A percentile compares a stretch with the other conserved stretches of the same genome.
Evolutionary conservation across 2,797 vertebrate species (phyloP).

Genomic region (Mycteria americana): DNA sequence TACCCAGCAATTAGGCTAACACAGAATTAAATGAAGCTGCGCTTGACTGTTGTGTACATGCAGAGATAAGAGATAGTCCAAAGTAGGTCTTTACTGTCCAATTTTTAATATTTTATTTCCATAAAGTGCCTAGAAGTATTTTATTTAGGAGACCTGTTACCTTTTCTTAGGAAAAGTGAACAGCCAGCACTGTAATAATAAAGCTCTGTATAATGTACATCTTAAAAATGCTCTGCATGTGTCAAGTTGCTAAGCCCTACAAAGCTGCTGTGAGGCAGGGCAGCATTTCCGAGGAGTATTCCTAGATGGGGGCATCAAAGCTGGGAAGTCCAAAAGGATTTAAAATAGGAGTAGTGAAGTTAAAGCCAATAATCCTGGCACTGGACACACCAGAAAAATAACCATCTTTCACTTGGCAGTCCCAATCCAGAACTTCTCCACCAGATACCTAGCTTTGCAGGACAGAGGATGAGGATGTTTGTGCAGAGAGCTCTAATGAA

Average conservation of each 20-base stretch:
- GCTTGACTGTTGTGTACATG: background rate
- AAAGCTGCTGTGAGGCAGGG: background rate
- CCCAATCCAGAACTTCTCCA: background rate
- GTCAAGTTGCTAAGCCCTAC: background rate
- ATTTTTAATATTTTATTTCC: slow-evolving; percentile 33
- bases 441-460: background rate
- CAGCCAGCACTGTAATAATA: background rate
- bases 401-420: background rate
- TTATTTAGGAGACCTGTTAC: background rate
- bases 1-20: slow-evolving; percentile 36
- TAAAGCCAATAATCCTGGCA: background rate
- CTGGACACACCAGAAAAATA: background rate
- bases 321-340: background rate
- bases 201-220: background rate
- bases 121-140: background rate
- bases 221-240: background rate
- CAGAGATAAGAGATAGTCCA: background rate
- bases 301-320: background rate
- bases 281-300: background rate
- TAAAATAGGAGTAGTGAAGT: background rate
- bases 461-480: background rate
- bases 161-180: background rate
- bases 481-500: background rate
- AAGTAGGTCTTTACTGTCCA: background rate
- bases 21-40: background rate